A percentile compares a stretch with the other conserved stretches of the same genome.
Conservation (phyloP, 2,113 vertebrate genomes). For the Seriola quinqueradiata region DNA sequence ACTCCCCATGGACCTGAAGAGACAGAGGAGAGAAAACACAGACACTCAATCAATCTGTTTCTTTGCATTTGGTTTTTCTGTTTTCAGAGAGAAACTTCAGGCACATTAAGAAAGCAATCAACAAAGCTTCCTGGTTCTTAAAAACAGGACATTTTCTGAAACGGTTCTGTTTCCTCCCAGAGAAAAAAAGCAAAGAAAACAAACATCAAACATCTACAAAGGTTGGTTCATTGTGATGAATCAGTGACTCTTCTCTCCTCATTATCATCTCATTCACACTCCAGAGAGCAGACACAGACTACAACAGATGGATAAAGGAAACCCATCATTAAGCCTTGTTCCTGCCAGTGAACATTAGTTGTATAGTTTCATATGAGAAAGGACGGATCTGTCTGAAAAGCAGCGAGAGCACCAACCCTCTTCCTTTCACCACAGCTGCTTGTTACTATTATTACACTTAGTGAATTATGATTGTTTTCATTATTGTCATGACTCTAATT, state of each 20-base stretch:
- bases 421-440: no score
- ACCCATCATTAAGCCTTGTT: slow-evolving; percentile 36
- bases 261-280: slow-evolving; percentile 42
- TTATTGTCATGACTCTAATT: neutral
- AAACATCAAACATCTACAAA: neutral
- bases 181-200: neutral
- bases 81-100: neutral
- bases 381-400: no score
- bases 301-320: slow-evolving; percentile 22
- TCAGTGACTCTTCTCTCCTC: slow-evolving; percentile 7
- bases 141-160: slow-evolving; percentile 1
- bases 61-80: neutral
- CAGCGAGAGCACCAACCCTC: no score
- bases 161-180: neutral
- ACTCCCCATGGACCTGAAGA: slow-evolving; percentile 91
- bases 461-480: neutral
- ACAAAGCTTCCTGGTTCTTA: neutral
- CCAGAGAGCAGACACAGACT: neutral
- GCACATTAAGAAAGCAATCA: slow-evolving; percentile 21
- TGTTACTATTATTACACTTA: no score
- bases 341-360: slow-evolving; percentile 34
- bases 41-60: neutral
- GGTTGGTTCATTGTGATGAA: slow-evolving; percentile 7
- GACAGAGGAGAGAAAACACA: neutral
- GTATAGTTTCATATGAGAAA: no score